phyloP scores from a whole-genome alignment of 2,888 invertebrate genomes.

The Iphiclides podalirius region DNA sequence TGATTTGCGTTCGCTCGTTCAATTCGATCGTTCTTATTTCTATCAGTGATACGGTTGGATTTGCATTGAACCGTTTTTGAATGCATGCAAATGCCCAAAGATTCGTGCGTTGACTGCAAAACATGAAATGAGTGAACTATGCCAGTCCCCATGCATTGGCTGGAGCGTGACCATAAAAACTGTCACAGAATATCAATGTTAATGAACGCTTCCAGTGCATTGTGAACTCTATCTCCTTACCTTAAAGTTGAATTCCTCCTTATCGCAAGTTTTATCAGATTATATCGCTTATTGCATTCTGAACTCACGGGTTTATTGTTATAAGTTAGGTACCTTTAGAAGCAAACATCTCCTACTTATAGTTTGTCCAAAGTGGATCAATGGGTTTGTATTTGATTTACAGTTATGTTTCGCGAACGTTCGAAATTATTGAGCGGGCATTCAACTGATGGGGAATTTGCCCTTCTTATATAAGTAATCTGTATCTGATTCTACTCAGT shows the following conservation, averaged over 20 bases:
- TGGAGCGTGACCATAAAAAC: conserved; percentile 50
- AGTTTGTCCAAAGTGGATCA: conserved; percentile 18
- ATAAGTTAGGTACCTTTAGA: conserved; percentile 3
- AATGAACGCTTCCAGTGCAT: conserved; percentile 19
- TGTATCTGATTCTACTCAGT: no score
- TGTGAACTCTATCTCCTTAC: conserved; percentile 25
- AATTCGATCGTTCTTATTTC: not conserved
- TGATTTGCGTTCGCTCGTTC: not conserved
- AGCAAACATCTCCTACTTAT: conserved; percentile 17
- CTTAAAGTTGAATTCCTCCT: not conserved
- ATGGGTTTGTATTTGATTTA: conserved; percentile 18
- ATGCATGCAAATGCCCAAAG: conserved; percentile 29
- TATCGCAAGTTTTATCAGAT: conserved; percentile 21
- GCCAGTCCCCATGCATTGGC: conserved; percentile 35
- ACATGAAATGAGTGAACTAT: conserved; percentile 45
- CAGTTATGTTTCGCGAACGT: conserved; percentile 18
- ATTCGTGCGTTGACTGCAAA: conserved; percentile 49
- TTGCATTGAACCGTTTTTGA: conserved; percentile 19
- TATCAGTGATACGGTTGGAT: not conserved
- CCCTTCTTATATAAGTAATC: no score
- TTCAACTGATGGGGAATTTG: conserved; percentile 1
- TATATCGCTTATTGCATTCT: conserved; percentile 33
- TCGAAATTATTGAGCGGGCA: conserved; percentile 17
- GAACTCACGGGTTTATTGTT: conserved; percentile 15
- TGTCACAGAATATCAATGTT: conserved; percentile 47